Base-by-base conservation (phyloP, 1,140 invertebrate genomes). In the Calycopis cecrops region DNA sequence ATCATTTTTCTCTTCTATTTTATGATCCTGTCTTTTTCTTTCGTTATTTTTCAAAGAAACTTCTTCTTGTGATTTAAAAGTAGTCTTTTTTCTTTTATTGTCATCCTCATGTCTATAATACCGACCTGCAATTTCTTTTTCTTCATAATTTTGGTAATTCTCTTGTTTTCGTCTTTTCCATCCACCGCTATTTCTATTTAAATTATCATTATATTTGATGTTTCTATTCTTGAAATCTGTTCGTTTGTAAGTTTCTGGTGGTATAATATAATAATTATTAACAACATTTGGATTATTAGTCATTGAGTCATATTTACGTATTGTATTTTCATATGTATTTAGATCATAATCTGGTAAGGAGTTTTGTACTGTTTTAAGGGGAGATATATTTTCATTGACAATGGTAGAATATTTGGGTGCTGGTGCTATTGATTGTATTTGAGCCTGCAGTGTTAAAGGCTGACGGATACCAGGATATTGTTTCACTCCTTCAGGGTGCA, bases 191-290 rank as follows among this genome's bases (percentile, higher is more conserved):
- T 44, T 44, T 16, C 12, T 16, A 9, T 16, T 44, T 17, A 44
- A 4, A 3, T 33, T 34, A 37, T 28, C 12, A 9, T 1, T 12
- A 12, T 52, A 28, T 21, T 16, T 28, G 11, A 14, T 16, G 14
- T 11, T 14, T 18, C 34, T 44, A 18, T 44, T 44, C 33, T 35
- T 50, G 28, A 16, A 50, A 16, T 42, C 28, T 8, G 9, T 42
- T 42, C 18, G 0, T 35, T 35, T 50, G 4, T 11, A 62, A 44
- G 60, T 63, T 33, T 70, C 65, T 34, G 67, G 49, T 18, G 73
- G 66, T 56, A 71, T 18, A 47, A 69, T 60, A 35, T 71, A 64
- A 59, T 80, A 76, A 63, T 76, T 79, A 52, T 73, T 79, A 1
- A 72, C 52, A 21, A 72, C 48, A 49, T 70, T 63, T 7, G 71